Conservation (phyloP, 2,888 invertebrate species). For the Strigamia maritima region DNA sequence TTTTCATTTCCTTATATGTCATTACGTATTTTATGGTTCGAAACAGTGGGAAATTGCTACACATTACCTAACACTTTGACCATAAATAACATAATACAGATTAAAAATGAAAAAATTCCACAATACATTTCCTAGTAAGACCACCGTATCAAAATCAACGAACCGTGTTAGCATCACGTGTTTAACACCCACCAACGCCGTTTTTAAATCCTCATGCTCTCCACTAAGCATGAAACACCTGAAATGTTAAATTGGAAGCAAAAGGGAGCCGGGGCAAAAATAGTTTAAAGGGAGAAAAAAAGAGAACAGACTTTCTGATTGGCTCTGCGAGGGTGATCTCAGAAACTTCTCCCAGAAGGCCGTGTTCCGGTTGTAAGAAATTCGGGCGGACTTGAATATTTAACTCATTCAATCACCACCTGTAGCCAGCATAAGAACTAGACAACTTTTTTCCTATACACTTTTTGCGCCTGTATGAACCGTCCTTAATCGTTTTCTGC, state of each 20-base stretch:
- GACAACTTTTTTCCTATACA: background rate
- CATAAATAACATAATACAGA: background rate
- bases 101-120: background rate
- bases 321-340: background rate
- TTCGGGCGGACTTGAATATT: background rate
- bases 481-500: background rate
- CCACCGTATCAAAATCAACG: conserved; percentile 15
- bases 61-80: background rate
- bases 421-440: background rate
- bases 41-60: background rate
- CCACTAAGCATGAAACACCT: background rate
- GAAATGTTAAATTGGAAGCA: background rate
- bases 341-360: background rate
- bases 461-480: background rate
- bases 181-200: background rate
- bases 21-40: background rate
- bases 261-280: background rate
- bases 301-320: background rate
- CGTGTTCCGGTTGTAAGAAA: background rate
- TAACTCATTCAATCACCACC: background rate
- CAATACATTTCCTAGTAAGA: background rate
- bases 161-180: background rate
- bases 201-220: background rate
- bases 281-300: background rate
- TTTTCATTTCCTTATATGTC: background rate